Conservation (phyloP, 1,140 invertebrate genomes). For the Drosophila pseudoobscura region DNA sequence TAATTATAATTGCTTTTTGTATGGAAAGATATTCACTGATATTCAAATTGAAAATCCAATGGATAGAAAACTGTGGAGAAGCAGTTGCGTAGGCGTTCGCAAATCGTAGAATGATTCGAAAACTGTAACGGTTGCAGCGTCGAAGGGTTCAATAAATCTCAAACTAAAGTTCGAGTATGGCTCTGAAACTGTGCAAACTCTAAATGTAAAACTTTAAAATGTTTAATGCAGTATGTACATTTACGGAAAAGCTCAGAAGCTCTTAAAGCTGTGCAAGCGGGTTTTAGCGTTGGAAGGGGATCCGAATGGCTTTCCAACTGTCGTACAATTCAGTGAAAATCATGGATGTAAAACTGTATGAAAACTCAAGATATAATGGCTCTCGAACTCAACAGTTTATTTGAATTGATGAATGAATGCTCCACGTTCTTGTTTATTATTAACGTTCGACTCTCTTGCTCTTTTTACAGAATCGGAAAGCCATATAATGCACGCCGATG, state of each 20-base stretch:
- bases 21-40: constrained; percentile 3
- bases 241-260: constrained; percentile 6
- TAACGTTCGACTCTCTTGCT: not conserved
- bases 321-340: too few relatives aligned
- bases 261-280: not conserved
- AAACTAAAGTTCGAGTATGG: too few relatives aligned
- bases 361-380: not conserved
- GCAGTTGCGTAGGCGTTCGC: constrained; percentile 17
- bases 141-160: too few relatives aligned
- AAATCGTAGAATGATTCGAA: not conserved
- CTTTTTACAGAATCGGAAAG: constrained; percentile 66
- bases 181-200: too few relatives aligned
- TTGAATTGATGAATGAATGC: not conserved
- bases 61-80: constrained; percentile 11
- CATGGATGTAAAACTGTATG: not conserved
- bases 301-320: too few relatives aligned
- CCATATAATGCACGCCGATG: constrained; percentile 77
- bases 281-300: not conserved
- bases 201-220: not conserved
- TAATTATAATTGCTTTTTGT: not conserved
- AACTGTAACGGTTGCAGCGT: not conserved
- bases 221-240: constrained; percentile 6
- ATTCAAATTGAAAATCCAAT: constrained; percentile 13
- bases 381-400: not conserved
- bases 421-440: not conserved